Conservation (phyloP, 2,113 vertebrate species). For the Sitta europaea region DNA sequence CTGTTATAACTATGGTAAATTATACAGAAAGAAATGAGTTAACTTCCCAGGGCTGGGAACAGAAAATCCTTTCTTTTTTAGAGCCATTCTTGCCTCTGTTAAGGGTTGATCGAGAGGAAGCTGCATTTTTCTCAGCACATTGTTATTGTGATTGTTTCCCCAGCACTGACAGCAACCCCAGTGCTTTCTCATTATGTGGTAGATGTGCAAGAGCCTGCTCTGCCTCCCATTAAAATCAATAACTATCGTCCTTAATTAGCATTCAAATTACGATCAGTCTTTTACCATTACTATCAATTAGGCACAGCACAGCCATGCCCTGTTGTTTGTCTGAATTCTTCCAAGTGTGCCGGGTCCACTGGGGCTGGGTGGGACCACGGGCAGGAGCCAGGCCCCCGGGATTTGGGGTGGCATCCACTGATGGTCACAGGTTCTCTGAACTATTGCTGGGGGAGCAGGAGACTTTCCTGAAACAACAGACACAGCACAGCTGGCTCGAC, state of each 20-base stretch:
- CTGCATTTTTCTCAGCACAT: not conserved
- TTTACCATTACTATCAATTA: constrained; percentile 7
- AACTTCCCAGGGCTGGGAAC: not conserved
- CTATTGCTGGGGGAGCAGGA: not conserved
- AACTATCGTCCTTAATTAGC: constrained; percentile 23
- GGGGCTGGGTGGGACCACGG: not conserved
- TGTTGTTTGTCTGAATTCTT: not conserved
- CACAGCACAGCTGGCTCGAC: not conserved
- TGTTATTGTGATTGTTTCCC: not conserved
- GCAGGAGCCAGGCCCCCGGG: not conserved
- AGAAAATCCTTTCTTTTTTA: not conserved
- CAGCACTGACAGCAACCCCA: not conserved
- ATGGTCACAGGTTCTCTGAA: not conserved
- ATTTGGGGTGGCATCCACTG: not conserved
- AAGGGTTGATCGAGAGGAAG: not conserved
- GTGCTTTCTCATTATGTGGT: not conserved
- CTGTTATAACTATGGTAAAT: not conserved
- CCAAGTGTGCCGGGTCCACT: accelerated
- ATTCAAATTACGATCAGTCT: not conserved
- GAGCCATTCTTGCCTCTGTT: not conserved
- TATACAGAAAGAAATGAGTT: not conserved
- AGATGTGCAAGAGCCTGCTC: not conserved
- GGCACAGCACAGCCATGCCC: not conserved
- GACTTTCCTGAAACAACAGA: accelerated
- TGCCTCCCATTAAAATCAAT: constrained; percentile 26